Conservation (phyloP, 2,888 invertebrate species). For the Metalampra italica region DNA sequence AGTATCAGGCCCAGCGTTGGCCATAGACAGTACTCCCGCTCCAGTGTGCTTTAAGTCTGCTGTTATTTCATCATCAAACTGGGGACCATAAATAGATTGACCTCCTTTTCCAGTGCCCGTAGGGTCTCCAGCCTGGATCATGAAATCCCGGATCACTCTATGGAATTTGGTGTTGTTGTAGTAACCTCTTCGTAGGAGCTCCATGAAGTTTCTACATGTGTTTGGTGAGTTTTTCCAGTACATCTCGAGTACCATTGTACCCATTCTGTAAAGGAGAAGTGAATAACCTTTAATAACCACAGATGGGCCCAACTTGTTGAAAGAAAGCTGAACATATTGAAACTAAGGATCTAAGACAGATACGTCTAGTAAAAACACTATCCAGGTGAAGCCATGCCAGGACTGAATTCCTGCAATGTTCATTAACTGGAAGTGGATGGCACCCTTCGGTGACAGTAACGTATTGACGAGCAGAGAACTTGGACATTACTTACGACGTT, state of each 20-base stretch:
- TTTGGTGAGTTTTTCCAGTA: conserved; percentile 99
- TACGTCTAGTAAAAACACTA: neutral
- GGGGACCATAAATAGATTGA: conserved; percentile 96
- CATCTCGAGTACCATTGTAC: conserved; percentile 92
- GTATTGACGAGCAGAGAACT: no score
- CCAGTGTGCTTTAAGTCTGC: conserved; percentile 97
- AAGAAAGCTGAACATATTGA: neutral
- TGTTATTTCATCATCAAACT: conserved; percentile 97
- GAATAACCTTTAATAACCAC: neutral
- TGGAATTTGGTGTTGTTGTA: conserved; percentile 98
- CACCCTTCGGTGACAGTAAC: no score
- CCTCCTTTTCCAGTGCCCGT: conserved; percentile 98
- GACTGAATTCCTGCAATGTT: no score
- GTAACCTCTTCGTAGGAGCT: conserved; percentile 94
- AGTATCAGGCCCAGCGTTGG: conserved; percentile 97
- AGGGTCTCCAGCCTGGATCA: conserved; percentile 98
- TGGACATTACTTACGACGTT: conserved; percentile 90
- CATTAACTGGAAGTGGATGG: no score
- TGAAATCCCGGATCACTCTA: conserved; percentile 94
- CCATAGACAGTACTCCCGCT: conserved; percentile 96
- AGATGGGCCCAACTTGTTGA: neutral
- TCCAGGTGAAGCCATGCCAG: neutral
- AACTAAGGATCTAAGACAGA: neutral
- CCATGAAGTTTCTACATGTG: conserved; percentile 98
- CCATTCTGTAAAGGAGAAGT: conserved; percentile 85